Conservation (phyloP, 1,140 invertebrate species). For the Scaptomyza montana region DNA sequence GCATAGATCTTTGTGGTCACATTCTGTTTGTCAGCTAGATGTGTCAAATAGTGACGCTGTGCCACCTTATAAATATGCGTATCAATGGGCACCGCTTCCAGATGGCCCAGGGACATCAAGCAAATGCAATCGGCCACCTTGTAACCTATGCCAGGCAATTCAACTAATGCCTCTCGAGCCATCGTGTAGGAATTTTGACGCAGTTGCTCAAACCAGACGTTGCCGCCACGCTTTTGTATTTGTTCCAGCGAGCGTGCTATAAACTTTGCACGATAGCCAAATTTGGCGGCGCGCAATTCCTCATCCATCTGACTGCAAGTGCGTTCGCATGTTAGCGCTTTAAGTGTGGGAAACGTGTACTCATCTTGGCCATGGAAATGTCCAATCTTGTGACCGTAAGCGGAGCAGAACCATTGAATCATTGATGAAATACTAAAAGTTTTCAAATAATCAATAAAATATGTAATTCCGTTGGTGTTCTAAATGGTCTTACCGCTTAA, state of each 20-base stretch:
- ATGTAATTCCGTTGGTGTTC: too few species aligned
- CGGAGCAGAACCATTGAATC: conserved; percentile 94
- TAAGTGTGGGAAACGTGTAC: conserved; percentile 92
- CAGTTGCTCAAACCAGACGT: conserved; percentile 89
- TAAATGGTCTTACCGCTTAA: conserved; percentile 87
- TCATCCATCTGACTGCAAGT: conserved; percentile 86
- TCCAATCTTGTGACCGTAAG: conserved; percentile 92
- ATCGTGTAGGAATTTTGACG: conserved; percentile 88
- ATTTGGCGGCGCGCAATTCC: conserved; percentile 90
- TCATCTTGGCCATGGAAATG: conserved; percentile 87
- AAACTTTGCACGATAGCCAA: conserved; percentile 96
- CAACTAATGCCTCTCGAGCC: conserved; percentile 90
- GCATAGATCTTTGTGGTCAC: conserved; percentile 93
- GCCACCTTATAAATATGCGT: conserved; percentile 98
- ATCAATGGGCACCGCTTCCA: conserved; percentile 96
- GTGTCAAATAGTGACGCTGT: conserved; percentile 91
- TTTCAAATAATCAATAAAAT: neutral
- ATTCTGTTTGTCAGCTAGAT: conserved; percentile 90
- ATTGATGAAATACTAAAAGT: conserved; percentile 91
- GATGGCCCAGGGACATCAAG: conserved; percentile 96
- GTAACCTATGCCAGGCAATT: conserved; percentile 93
- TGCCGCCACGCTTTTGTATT: conserved; percentile 88
- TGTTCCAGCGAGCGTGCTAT: conserved; percentile 90
- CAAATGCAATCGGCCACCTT: conserved; percentile 99
- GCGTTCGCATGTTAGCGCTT: conserved; percentile 9